phyloP scores from a whole-genome alignment of 1,140 invertebrate species.

The Sarcophaga peregrina region DNA sequence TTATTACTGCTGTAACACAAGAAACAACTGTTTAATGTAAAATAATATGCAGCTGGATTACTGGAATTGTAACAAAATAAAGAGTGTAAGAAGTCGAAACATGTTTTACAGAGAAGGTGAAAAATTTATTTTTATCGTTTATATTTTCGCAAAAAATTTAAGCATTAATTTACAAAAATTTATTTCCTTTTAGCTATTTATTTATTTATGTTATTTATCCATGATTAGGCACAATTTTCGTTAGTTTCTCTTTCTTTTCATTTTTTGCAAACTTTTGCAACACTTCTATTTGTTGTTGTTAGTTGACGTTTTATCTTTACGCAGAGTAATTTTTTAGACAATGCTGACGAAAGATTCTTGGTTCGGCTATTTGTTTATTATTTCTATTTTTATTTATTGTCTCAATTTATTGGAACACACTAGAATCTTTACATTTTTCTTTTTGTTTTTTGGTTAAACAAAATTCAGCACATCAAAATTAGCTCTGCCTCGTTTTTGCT shows the following conservation, averaged over 20 bases:
- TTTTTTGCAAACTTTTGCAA: not conserved
- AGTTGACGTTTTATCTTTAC: not conserved
- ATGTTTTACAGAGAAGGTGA: too few relatives aligned
- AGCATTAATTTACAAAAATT: too few relatives aligned
- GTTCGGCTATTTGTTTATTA: not conserved
- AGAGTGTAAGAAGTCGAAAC: too few relatives aligned
- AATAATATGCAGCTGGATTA: not conserved
- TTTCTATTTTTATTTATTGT: constrained; percentile 17
- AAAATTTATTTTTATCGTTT: too few relatives aligned
- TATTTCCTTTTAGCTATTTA: too few relatives aligned
- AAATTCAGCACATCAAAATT: not conserved
- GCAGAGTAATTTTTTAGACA: not conserved
- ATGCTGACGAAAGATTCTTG: not conserved
- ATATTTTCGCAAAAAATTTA: too few relatives aligned
- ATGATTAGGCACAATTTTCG: too few relatives aligned
- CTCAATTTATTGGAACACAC: constrained; percentile 4
- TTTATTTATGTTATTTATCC: too few relatives aligned
- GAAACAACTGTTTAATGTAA: constrained; percentile 10
- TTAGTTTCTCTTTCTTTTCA: not conserved
- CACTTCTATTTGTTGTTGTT: not conserved
- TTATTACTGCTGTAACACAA: not conserved
- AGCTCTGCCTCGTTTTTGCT: not conserved
- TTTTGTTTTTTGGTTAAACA: not conserved
- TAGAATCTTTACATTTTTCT: not conserved
- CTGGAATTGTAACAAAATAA: too few relatives aligned